These are phyloP conservation scores for Drosophila neoperkinsi DNA, from an alignment of 2,888 invertebrate species.

Conservation along the genomic window DNA sequence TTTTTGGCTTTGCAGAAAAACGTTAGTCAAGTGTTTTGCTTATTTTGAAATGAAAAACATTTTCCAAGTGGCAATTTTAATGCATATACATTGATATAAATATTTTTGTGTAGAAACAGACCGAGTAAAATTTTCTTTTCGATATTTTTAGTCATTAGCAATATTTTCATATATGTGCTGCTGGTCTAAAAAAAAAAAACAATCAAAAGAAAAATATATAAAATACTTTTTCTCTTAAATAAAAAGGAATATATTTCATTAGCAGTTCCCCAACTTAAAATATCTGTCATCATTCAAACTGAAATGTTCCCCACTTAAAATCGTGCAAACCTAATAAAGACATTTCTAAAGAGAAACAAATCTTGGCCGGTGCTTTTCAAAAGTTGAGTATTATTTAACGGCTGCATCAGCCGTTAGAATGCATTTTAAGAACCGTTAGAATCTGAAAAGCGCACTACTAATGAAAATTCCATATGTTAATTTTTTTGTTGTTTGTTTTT, in stretches of 20 bases:
- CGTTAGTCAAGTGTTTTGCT: constrained; percentile 36
- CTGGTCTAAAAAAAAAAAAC: not conserved
- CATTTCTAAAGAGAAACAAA: constrained; percentile 4
- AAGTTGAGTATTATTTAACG: constrained; percentile 19
- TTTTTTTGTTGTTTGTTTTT: constrained; percentile 18
- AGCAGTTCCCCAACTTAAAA: not conserved
- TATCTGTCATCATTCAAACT: constrained; percentile 12
- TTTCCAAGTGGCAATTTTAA: constrained; percentile 53
- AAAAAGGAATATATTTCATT: not conserved
- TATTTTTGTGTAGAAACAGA: constrained; percentile 19
- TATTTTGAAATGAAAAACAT: constrained; percentile 48
- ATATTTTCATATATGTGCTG: constrained; percentile 7
- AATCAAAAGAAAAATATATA: not conserved
- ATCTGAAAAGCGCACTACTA: constrained; percentile 31
- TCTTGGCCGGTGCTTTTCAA: constrained; percentile 31
- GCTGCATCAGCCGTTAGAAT: constrained; percentile 63
- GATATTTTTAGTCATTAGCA: constrained; percentile 40
- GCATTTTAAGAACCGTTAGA: constrained; percentile 62
- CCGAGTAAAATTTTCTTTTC: constrained; percentile 23
- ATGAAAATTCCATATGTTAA: constrained; percentile 48
- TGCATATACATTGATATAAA: constrained; percentile 27
- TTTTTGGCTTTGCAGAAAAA: constrained; percentile 43
- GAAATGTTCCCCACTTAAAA: not conserved
- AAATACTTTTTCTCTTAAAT: not conserved
- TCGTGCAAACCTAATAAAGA: constrained; percentile 6